Percentiles rank a stretch among this genome's conserved stretches.
These are phyloP conservation scores for Dendrocincla tyrannina DNA, from an alignment of 2,797 vertebrate genomes.

Conservation along the genomic window DNA sequence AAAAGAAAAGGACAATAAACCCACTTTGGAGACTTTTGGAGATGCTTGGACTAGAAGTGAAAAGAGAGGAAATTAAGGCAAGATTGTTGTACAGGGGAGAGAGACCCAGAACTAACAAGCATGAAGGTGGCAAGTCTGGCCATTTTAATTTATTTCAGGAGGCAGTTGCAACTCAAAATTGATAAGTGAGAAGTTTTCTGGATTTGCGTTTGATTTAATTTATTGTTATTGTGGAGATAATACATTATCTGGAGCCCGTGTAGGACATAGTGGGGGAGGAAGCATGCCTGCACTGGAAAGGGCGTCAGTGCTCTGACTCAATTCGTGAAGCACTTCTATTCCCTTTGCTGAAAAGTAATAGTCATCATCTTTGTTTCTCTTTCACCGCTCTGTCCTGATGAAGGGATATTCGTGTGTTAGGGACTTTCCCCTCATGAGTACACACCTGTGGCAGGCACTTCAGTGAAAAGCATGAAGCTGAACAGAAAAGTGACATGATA, in stretches of 20 bases:
- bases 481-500: neutral
- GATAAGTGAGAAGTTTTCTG: neutral
- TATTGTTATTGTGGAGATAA: neutral
- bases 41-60: neutral
- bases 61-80: neutral
- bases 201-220: neutral
- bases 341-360: neutral
- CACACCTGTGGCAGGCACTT: neutral
- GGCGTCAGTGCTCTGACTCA: slow-evolving; percentile 21
- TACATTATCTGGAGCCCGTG: neutral
- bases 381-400: neutral
- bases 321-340: neutral
- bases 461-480: accelerated
- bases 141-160: neutral
- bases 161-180: neutral
- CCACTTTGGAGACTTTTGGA: neutral
- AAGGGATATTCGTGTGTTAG: neutral
- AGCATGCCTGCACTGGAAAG: neutral
- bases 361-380: neutral
- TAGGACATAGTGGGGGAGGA: neutral
- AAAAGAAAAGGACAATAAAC: neutral
- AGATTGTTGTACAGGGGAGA: neutral
- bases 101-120: neutral
- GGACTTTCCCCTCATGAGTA: neutral
- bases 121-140: neutral